These are phyloP conservation scores for Noctua janthe DNA, from an alignment of 2,888 invertebrate genomes.

Conservation along the genomic window DNA sequence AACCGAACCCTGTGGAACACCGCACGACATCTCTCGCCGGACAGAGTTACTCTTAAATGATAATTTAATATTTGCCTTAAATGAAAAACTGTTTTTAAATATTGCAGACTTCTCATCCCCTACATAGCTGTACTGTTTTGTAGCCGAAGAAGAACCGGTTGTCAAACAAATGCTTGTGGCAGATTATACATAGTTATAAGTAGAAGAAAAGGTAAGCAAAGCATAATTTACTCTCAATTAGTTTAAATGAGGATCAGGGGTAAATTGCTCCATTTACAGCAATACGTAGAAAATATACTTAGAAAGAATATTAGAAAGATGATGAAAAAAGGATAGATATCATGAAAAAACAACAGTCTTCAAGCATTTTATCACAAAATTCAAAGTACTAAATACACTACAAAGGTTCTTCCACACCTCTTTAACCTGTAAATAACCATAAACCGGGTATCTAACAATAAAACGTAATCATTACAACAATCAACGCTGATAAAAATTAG, in stretches of 20 bases:
- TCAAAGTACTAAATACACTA: background rate
- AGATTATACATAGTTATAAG: background rate
- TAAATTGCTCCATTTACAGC: background rate
- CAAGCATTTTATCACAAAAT: conserved; percentile 1
- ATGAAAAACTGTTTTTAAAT: background rate
- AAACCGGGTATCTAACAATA: conserved; percentile 30
- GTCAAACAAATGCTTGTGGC: too few relatives aligned
- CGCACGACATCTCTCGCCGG: too few relatives aligned
- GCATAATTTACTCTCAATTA: background rate
- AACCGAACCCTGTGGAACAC: too few relatives aligned
- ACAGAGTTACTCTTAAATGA: too few relatives aligned
- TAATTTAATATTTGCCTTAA: too few relatives aligned
- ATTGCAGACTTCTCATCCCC: background rate
- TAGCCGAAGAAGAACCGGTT: too few relatives aligned
- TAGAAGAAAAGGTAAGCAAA: background rate
- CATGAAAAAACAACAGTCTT: background rate
- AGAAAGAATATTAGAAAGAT: background rate
- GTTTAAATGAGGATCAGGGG: background rate
- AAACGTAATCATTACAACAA: conserved; percentile 34
- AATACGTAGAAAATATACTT: background rate
- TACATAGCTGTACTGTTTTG: background rate
- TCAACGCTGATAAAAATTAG: conserved; percentile 47
- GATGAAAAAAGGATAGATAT: background rate
- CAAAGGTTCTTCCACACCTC: background rate
- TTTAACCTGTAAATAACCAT: background rate